Base-by-base conservation (phyloP, 2,113 vertebrate genomes). In the Pyrgilauda ruficollis region DNA sequence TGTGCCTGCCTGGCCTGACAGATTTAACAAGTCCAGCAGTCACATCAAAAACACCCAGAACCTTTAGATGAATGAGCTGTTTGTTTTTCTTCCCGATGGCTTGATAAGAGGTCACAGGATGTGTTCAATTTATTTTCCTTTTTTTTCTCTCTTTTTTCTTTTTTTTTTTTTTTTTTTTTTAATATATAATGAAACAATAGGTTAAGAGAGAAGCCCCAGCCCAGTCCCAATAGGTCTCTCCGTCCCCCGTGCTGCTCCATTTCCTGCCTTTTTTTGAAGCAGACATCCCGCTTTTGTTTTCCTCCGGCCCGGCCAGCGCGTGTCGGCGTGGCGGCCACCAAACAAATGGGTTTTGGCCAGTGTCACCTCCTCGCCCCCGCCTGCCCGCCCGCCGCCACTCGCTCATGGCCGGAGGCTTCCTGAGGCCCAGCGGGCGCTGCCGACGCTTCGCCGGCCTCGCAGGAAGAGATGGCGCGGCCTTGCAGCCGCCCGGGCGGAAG, bases 91-190 rank as follows among this genome's bases (percentile, higher is more conserved):
- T 94, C 75, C 85, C 19, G 93, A 95, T 87, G 92, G 97, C 97
- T 97, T 69, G 98, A 98, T 98, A 97, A 97, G 98, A 98, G 98
- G 97, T 97, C 97, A 98, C 98, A 98, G 99, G 99, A 99, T 98
- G 98, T 96, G 97, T 98, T 97, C 43, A 91, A 97, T 95, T 96
- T 97, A 94, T 96, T 78, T 80, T 84, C 82, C 92, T 79, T 87
- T 84, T 88, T 50, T 53, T 64, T 61, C 23, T 95, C 89, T 97
- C 96, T 96, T 11, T 97, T 92, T 97, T 98, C 3, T 23, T 80
- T 96, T 7, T 21, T 98, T 98, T 95, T 96, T 97, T 37, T 61
- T 97, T 98, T 98, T 49, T 81, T 64, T 80, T 69, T 49, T 39
- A 69, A 41, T 10, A 94, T 97, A 94, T 96, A 87, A 96, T 88